These are phyloP conservation scores for Stegodyphus dumicola DNA, from an alignment of 1,140 invertebrate species.

Conservation along the genomic window DNA sequence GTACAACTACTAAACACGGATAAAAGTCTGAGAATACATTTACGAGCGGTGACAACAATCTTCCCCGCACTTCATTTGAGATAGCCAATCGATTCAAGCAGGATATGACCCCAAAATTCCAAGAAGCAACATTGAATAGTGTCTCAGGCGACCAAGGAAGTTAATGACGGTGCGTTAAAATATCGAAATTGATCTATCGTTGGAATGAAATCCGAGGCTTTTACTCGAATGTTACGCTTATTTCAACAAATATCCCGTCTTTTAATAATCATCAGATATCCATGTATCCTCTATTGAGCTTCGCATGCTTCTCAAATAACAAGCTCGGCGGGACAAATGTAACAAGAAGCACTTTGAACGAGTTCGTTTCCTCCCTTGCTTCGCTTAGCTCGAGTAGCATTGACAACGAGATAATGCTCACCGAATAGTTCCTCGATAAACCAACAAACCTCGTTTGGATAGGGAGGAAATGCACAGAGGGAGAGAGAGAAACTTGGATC, in stretches of 20 bases:
- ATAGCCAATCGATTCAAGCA: no score
- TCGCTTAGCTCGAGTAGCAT: conserved; percentile 7
- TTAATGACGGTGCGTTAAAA: conserved; percentile 5
- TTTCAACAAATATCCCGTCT: conserved; percentile 12
- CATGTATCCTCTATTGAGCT: background rate
- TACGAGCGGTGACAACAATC: no score
- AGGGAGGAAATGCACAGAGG: background rate
- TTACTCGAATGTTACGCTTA: background rate
- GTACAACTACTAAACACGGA: no score
- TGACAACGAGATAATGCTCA: conserved; percentile 32
- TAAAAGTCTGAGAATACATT: no score
- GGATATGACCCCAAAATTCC: no score
- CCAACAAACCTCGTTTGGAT: conserved; percentile 33
- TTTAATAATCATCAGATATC: conserved; percentile 13
- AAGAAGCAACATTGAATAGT: no score
- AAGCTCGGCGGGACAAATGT: conserved; percentile 24
- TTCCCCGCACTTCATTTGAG: no score
- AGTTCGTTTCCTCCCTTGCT: conserved; percentile 10
- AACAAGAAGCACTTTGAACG: conserved; percentile 18
- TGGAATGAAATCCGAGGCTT: background rate
- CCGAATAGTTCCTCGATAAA: conserved; percentile 40
- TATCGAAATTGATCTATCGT: background rate
- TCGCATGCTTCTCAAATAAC: background rate
- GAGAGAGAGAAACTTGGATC: background rate
- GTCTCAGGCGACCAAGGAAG: no score